These are phyloP conservation scores for Anadara kagoshimensis DNA, from an alignment of 1,140 invertebrate species.

Conservation along the genomic window DNA sequence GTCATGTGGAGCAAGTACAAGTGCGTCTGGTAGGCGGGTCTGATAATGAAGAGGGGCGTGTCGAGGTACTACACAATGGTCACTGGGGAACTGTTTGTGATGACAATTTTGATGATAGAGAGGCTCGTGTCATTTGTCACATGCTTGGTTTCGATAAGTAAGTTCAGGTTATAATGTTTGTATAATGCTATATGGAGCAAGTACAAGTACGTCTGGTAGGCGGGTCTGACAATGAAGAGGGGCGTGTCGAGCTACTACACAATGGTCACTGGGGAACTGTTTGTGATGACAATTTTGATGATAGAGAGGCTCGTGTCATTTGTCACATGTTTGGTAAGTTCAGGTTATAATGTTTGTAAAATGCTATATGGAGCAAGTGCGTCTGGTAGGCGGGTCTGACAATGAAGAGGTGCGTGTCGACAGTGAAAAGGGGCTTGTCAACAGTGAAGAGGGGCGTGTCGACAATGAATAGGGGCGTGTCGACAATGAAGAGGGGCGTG, in stretches of 20 bases:
- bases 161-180: no score
- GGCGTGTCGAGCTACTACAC: slow-evolving; percentile 28
- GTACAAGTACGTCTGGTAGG: slow-evolving; percentile 14
- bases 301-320: no score
- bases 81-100: slow-evolving; percentile 8
- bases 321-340: no score
- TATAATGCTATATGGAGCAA: no score
- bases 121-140: slow-evolving; percentile 11
- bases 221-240: slow-evolving; percentile 15
- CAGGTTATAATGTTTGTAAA: no score
- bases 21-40: slow-evolving; percentile 21
- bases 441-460: no score
- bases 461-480: no score
- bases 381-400: slow-evolving; percentile 22
- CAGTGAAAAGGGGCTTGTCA: no score
- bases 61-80: slow-evolving; percentile 47
- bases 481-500: slow-evolving; percentile 23
- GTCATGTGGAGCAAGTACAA: no score
- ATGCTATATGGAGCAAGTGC: no score
- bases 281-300: slow-evolving; percentile 43
- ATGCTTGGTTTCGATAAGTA: slow-evolving; percentile 2
- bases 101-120: neutral
- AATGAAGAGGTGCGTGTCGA: no score
- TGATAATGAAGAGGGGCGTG: slow-evolving; percentile 34
- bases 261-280: slow-evolving; percentile 36